phyloP scores from a whole-genome alignment of 2,113 vertebrate genomes.

The Uropsilus gracilis region DNA sequence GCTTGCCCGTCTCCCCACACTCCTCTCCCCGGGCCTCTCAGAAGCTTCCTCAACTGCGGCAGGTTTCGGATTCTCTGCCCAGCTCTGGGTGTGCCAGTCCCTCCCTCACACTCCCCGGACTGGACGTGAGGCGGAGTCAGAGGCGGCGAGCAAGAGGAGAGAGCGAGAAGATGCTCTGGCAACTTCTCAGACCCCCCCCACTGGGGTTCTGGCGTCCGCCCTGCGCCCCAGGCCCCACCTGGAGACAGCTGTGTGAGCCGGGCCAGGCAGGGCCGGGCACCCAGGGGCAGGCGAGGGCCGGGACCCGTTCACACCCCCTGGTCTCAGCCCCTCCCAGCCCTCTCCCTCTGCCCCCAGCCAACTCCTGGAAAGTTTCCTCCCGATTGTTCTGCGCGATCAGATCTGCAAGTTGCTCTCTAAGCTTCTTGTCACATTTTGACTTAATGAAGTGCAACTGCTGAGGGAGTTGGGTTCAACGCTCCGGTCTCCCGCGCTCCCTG shows the following conservation, averaged over 20 bases:
- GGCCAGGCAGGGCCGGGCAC: constrained; percentile 40
- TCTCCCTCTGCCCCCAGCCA: background rate
- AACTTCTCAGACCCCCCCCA: background rate
- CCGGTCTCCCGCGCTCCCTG: constrained; percentile 98
- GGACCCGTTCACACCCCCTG: background rate
- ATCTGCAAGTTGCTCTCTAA: constrained; percentile 99
- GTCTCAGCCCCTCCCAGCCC: background rate
- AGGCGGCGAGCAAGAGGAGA: background rate
- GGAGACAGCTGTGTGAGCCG: background rate
- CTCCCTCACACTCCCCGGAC: background rate
- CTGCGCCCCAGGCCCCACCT: background rate
- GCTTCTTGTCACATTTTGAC: constrained; percentile 99
- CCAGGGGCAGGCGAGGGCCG: constrained; percentile 63
- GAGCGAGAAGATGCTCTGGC: background rate
- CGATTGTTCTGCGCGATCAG: constrained; percentile 99
- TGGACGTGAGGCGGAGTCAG: background rate
- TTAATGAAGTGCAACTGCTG: constrained; percentile 99
- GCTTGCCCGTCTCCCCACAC: background rate
- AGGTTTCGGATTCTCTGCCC: background rate
- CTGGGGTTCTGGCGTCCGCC: background rate
- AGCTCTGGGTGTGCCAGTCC: background rate
- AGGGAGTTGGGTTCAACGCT: constrained; percentile 99
- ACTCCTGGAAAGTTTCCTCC: constrained; percentile 94
- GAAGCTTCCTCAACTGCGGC: background rate
- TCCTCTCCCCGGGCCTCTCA: background rate